A percentile compares a stretch with the other conserved stretches of the same genome.
phyloP scores from a whole-genome alignment of 2,113 vertebrate species.

The Pluvianellus socialis region DNA sequence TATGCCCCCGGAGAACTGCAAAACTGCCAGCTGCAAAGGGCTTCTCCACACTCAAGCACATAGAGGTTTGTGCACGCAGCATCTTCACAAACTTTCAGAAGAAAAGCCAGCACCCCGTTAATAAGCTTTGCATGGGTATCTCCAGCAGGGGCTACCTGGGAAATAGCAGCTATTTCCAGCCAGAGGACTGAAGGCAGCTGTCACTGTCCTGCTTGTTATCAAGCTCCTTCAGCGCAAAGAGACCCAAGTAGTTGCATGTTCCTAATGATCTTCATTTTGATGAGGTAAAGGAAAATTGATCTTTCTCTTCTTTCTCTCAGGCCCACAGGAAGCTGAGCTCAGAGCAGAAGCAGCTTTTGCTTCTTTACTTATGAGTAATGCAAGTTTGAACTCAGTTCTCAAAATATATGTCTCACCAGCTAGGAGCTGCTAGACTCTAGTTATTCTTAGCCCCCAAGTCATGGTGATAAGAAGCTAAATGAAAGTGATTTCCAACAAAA shows the following conservation, averaged over 20 bases:
- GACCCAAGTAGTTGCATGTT: background rate
- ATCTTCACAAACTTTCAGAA: background rate
- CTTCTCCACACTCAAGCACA: background rate
- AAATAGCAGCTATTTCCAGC: background rate
- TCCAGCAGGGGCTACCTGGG: background rate
- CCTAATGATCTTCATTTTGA: background rate
- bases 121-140: background rate
- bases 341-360: background rate
- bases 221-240: background rate
- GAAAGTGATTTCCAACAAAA: conserved; percentile 6
- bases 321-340: background rate
- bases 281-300: background rate
- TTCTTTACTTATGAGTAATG: conserved; percentile 7
- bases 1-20: background rate
- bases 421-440: conserved; percentile 20
- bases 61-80: background rate
- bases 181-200: background rate
- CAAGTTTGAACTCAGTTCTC: conserved; percentile 9
- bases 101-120: background rate
- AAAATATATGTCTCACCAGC: conserved; percentile 29
- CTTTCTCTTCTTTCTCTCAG: background rate
- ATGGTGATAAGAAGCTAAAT: conserved; percentile 7
- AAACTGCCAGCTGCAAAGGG: background rate
- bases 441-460: conserved; percentile 44
- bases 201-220: background rate